Evolutionary conservation across 2,113 vertebrate genomes (phyloP), one percentile per base, ranked within the genome.

Genomic region (Oreochromis tanganicae): DNA sequence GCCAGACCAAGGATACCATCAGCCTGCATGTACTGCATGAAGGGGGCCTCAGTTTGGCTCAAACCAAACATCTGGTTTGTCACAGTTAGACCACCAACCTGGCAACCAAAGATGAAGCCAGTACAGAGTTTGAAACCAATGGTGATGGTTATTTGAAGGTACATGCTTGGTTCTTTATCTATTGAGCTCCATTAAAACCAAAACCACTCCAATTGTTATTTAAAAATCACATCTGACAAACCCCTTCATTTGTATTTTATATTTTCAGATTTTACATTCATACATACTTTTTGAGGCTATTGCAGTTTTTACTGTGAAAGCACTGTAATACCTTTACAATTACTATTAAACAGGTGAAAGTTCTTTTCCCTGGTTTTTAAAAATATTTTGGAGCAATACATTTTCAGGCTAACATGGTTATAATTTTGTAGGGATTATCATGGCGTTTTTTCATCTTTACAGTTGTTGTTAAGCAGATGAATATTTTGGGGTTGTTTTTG

Each of bases 61-160:
- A 97, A 86, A 32, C 97, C 97, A 0, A 97, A 94, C 61, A 96
- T 94, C 92, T 98, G 97, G 29, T 96, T 90, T 1, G 1, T 27
- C 56, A 92, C 91, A 32, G 83, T 2, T 4, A 94, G 21, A 1
- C 92, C 88, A 19, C 79, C 92, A 11, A 95, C 90, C 95, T 95
- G 48, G 7, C 9, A 19, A 46, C 63, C 57, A 84, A 73, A 1
- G 43, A 83, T 12, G 12, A 32, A 68, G 24, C 41, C 12, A 56
- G 16, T 6, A 0, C 24, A 78, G 19, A 5, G 16, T 43, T n/a
- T 80, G 4, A 71, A 75, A 32, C 13, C 36, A 19, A 2, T 29
- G 56, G 13, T 27, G 12, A 14, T 57, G 21, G 12, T 14, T 27
- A 27, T 57, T 63, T 41, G 7, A 68, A 21, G 3, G 36, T 16